These are phyloP conservation scores for Bembecia ichneumoniformis DNA, from an alignment of 2,888 invertebrate genomes.

Conservation along the genomic window DNA sequence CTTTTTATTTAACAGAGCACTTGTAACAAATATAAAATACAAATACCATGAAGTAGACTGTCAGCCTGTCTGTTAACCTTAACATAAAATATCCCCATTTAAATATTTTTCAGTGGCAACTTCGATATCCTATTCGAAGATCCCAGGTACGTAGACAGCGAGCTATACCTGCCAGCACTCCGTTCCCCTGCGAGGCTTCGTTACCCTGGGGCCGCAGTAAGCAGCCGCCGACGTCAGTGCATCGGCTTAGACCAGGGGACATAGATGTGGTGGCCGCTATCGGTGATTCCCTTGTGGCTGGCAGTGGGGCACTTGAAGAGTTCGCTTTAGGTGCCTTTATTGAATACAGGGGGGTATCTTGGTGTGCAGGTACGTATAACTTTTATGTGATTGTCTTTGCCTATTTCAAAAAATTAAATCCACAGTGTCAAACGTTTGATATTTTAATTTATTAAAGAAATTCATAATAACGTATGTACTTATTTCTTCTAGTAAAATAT, in stretches of 20 bases:
- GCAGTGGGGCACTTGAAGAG: conserved; percentile 80
- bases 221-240: conserved; percentile 75
- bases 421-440: background rate
- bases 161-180: conserved; percentile 56
- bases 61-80: too few species aligned
- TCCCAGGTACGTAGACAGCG: conserved; percentile 66
- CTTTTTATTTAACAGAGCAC: too few species aligned
- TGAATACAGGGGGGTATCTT: conserved; percentile 81
- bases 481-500: too few species aligned
- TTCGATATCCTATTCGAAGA: conserved; percentile 60
- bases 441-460: too few species aligned
- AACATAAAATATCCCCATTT: background rate
- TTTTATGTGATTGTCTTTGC: conserved; percentile 3
- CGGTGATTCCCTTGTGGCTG: conserved; percentile 81
- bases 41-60: too few species aligned
- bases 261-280: conserved; percentile 81
- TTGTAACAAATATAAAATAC: too few species aligned
- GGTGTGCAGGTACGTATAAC: conserved; percentile 74
- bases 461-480: background rate
- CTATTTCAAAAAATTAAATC: too few species aligned
- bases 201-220: conserved; percentile 46
- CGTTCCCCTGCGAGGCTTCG: conserved; percentile 73
- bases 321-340: conserved; percentile 81
- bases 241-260: conserved; percentile 76
- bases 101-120: conserved; percentile 35